Evolutionary conservation across 2,888 invertebrate species (phyloP).

Genomic region (Drosophila anceps): DNA sequence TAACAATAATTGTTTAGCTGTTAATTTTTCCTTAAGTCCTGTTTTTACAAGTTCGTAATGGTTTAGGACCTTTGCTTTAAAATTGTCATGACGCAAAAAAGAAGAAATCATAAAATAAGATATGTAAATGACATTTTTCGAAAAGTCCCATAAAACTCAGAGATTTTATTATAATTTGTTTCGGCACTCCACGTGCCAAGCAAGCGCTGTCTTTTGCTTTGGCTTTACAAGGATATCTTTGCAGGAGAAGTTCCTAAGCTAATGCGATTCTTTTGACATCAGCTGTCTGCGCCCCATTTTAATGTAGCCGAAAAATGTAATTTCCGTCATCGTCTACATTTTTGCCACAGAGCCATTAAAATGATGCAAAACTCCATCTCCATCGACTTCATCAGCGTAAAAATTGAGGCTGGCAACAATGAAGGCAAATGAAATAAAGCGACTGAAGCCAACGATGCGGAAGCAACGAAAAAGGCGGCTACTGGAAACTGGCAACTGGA

Average conservation of each 20-base stretch:
- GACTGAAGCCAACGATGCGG: conserved; percentile 44
- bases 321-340: conserved; percentile 70
- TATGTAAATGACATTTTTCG: conserved; percentile 81
- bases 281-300: conserved; percentile 74
- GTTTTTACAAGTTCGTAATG: background rate
- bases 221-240: background rate
- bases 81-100: conserved; percentile 2
- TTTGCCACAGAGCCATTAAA: conserved; percentile 64
- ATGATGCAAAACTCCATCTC: conserved; percentile 72
- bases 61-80: background rate
- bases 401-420: conserved; percentile 53
- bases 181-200: background rate
- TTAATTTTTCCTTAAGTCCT: too few relatives aligned
- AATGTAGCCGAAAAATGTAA: conserved; percentile 82
- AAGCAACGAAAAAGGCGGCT: conserved; percentile 33
- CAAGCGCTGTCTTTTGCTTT: background rate
- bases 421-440: conserved; percentile 32
- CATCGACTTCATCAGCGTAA: conserved; percentile 71
- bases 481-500: background rate
- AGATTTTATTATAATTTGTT: conserved; percentile 72
- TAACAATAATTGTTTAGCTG: background rate
- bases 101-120: conserved; percentile 67
- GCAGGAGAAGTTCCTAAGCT: conserved; percentile 41
- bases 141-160: conserved; percentile 69
- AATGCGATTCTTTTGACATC: conserved; percentile 67